Base-by-base conservation (phyloP, 2,797 vertebrate genomes). In the Staurois parvus region DNA sequence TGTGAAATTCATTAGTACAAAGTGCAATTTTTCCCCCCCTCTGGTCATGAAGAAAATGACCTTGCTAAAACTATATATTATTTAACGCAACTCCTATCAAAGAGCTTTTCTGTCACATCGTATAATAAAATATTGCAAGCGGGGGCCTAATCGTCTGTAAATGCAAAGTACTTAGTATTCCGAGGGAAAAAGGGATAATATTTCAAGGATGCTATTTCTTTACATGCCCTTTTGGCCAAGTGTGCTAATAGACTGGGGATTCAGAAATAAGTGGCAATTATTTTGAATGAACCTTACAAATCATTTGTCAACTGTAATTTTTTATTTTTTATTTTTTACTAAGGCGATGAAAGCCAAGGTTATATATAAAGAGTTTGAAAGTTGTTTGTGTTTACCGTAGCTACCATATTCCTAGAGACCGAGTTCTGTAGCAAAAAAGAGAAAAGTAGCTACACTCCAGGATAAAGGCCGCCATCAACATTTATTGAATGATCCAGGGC, bases 1-100 rank as follows among this genome's bases (percentile, higher is more conserved):
- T 77, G 30, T 30, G 2, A 84, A 89, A 89, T 87, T 90, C n/a
- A 79, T 76, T 76, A 87, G 13, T 89, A 87, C 59, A 34, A 52
- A 64, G 24, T 45, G 12, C 34, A 42, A 19, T 69, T 66, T 81
- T 74, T 88, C 90, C 4, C 34, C 73, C 87, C 48, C 48, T 52
- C 87, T 42, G 77, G 79, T 89, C 86, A 88, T 84, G 84, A 48
- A 81, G 87, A 88, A 90, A 88, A 91, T 84, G 84, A 92, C 90
- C 88, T 91, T 89, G 84, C 70, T 91, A 72, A 75, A 87, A 84
- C 76, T 88, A 78, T 89, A 91, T 90, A 88, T 89, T 90, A 90
- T 88, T 89, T 80, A 89, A 88, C 32, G 88, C 89, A 86, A 85
- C 77, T 87, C n/a, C 85, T 72, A 64, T 85, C 86, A 89, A 88